Base-by-base conservation (phyloP, 2,888 invertebrate species). In the Phoronis australis region DNA sequence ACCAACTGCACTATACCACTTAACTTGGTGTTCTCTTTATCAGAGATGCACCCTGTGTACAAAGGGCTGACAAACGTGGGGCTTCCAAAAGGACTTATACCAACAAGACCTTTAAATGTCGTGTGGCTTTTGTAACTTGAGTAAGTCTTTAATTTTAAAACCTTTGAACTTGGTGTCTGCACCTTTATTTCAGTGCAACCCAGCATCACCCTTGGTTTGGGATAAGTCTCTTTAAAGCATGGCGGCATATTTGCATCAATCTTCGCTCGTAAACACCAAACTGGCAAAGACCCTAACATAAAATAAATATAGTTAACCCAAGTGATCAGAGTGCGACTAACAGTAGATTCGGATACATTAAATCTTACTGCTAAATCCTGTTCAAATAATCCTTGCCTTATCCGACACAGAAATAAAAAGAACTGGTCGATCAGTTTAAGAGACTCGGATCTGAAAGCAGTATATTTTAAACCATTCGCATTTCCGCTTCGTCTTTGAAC, bases 181-280 rank as follows among this genome's bases (percentile, higher is more conserved):
- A 42, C 25, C 26, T 52, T 50, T 3, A 56, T 31, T 41, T 56
- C 53, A 23, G 50, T 53, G 23, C 50, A 47, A 37, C 53, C 52
- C 35, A 53, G 31, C 6, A 52, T 55, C 1, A 48, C 50, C 23
- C 50, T 21, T 2, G 51, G 50, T 5, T 48, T 23, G 22, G 55
- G 53, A 37, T 48, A 56, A 20, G 42, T 47, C 22, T 27, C 21
- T 39, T 47, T 48, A 44, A 52, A 55, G 24, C 39, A 20, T n/a
- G 22, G 15, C 12, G 53, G 50, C 48, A 52, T 52, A 21, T 21
- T 9, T 6, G 20, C 37, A 3, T 44, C 38, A 21, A 53, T 41
- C 6, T 39, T 25, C 23, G 42, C 50, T 26, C 39, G 37, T 23
- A 44, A 37, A 12, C 50, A 45, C 50, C 53, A 53, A 21, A 53